Evolutionary conservation across 2,113 vertebrate species (phyloP).

Genomic region (Butorides virescens): DNA sequence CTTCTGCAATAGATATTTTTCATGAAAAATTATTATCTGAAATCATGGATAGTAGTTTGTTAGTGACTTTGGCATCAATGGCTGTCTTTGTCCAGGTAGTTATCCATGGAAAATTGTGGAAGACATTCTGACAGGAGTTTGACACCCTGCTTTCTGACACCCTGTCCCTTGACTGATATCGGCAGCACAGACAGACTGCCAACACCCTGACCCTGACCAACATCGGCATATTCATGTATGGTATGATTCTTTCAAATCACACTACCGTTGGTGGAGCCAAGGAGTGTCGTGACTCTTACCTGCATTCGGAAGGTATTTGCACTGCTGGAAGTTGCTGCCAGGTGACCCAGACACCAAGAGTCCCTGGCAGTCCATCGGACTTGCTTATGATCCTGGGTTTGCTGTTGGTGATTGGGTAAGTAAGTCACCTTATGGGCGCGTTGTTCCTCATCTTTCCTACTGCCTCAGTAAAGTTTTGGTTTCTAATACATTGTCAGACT

Average conservation of each 20-base stretch:
- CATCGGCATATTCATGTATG: fast-evolving
- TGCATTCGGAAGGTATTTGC: not conserved
- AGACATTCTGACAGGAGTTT: not conserved
- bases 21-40: not conserved
- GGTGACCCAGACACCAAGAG: not conserved
- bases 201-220: not conserved
- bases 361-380: not conserved
- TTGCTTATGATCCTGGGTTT: not conserved
- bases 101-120: not conserved
- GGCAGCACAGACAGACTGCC: not conserved
- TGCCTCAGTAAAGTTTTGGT: not conserved
- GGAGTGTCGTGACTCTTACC: not conserved
- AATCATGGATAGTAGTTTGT: not conserved
- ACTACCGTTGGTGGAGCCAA: not conserved
- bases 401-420: not conserved
- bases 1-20: not conserved
- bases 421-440: fast-evolving
- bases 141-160: not conserved
- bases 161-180: not conserved
- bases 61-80: not conserved
- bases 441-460: not conserved
- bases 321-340: not conserved
- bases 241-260: not conserved
- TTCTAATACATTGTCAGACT: not conserved
- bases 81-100: not conserved